These are phyloP conservation scores for Balaeniceps rex DNA, from an alignment of 2,113 vertebrate species.

Conservation along the genomic window DNA sequence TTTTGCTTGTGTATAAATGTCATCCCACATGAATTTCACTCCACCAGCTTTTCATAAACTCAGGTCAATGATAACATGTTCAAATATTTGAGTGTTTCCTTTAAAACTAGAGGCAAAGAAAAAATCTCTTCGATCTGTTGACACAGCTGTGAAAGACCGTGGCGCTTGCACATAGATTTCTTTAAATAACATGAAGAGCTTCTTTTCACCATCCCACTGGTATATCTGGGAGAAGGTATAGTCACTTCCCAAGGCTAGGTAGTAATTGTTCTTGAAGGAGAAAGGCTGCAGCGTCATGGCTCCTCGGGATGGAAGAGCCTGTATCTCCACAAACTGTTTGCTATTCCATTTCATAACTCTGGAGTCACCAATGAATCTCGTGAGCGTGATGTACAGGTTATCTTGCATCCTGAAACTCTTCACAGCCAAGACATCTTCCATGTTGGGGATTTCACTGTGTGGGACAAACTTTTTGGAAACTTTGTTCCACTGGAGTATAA, in stretches of 20 bases:
- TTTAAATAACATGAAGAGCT: constrained; percentile 90
- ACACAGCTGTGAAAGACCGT: constrained; percentile 94
- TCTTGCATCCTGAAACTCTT: constrained; percentile 91
- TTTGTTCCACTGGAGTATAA: constrained; percentile 96
- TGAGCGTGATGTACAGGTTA: constrained; percentile 90
- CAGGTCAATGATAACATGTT: constrained; percentile 91
- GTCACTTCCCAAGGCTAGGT: constrained; percentile 94
- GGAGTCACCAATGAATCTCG: constrained; percentile 95
- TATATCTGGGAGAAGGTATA: constrained; percentile 98
- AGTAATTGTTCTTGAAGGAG: constrained; percentile 87
- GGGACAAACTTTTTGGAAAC: constrained; percentile 88
- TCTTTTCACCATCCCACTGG: constrained; percentile 88
- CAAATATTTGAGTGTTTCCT: constrained; percentile 95
- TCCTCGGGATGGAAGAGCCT: constrained; percentile 92
- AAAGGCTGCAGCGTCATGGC: constrained; percentile 97
- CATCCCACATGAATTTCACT: neutral
- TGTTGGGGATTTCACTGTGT: constrained; percentile 91
- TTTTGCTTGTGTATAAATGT: constrained; percentile 30
- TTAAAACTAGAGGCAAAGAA: constrained; percentile 98
- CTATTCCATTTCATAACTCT: constrained; percentile 90
- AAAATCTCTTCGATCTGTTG: constrained; percentile 93
- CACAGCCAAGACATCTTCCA: constrained; percentile 95
- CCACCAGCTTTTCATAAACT: constrained; percentile 82
- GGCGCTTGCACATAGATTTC: constrained; percentile 96
- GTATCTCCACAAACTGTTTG: constrained; percentile 92